Evolutionary conservation across 2,888 invertebrate species (phyloP), one percentile per base, ranked within the genome.

Genomic region (Brachyptera putata): DNA sequence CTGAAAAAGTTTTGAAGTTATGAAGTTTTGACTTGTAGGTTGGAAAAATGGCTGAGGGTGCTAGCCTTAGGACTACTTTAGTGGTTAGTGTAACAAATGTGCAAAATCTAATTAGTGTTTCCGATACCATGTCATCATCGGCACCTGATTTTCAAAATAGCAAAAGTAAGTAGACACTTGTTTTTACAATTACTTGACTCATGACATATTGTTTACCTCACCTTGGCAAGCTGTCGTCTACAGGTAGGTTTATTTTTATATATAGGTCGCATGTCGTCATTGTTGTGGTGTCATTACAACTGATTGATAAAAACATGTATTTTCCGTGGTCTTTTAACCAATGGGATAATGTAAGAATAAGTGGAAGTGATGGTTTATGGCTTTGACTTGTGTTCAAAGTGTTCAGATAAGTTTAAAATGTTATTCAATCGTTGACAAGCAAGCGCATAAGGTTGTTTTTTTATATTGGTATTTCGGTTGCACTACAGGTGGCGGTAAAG

Each of bases 31-130:
- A 64, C 57, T 60, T 39, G n/a, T n/a, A n/a, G n/a, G n/a, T n/a
- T n/a, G 5, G n/a, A 50, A 73, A 71, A 68, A 76, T 76, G 76
- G 76, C 76, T 68, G 76, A 75, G 70, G 71, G 71, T 73, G 72
- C 69, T 69, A 72, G 71, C n/a, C n/a, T n/a, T n/a, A n/a, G n/a
- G n/a, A n/a, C n/a, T n/a, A n/a, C n/a, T 71, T 69, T 69, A 69
- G 71, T 72, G 69, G 68, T 69, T 69, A 74, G 73, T 70, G 72
- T 69, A 67, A 66, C 68, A 70, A 74, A 70, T 66, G 61, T 50
- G 43, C 60, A 60, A 53, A 58, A 62, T 18, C 60, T 60, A 37
- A 64, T 37, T 48, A 60, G 56, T 60, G 60, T 58, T 60, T 58
- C 39, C 13, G 59, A 58, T 21, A 53, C 39, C n/a, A 30, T 49